phyloP scores from a whole-genome alignment of 2,797 vertebrate genomes.

The Enteromius paludinosus region DNA sequence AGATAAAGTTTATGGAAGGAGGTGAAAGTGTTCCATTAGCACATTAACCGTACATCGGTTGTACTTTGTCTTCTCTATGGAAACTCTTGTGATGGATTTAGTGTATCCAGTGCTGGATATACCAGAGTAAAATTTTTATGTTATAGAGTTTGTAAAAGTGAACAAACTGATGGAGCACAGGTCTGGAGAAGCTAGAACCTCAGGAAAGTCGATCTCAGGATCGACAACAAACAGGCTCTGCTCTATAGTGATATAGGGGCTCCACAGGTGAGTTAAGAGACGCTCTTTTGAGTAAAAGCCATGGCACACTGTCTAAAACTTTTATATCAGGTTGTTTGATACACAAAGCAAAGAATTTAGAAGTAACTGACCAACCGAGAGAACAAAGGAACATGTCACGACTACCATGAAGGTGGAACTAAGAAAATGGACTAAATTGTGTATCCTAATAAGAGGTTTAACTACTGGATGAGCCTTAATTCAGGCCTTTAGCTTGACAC shows the following conservation, averaged over 20 bases:
- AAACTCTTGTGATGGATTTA: constrained; percentile 30
- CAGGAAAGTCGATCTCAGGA: neutral
- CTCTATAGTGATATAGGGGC: constrained; percentile 4
- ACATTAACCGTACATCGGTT: neutral
- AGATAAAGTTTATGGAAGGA: constrained; percentile 13
- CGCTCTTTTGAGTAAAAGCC: neutral
- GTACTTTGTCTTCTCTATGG: neutral
- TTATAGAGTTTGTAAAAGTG: constrained; percentile 16
- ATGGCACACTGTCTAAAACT: neutral
- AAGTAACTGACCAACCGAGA: neutral
- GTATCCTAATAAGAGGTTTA: neutral
- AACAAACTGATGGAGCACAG: constrained; percentile 4
- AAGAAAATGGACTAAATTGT: neutral
- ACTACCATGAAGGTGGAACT: neutral
- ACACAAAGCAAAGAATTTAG: neutral
- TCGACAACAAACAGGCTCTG: neutral
- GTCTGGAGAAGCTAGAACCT: constrained; percentile 9
- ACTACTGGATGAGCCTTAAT: neutral
- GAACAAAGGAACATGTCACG: neutral
- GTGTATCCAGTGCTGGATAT: constrained; percentile 5
- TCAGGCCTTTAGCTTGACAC: neutral
- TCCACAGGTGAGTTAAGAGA: constrained; percentile 14
- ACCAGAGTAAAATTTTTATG: neutral
- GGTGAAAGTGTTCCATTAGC: constrained; percentile 6
- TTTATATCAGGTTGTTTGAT: neutral